Evolutionary conservation across 2,888 invertebrate genomes (phyloP), one percentile per base, ranked within the genome.

Genomic region (Cacoxenus indagator): DNA sequence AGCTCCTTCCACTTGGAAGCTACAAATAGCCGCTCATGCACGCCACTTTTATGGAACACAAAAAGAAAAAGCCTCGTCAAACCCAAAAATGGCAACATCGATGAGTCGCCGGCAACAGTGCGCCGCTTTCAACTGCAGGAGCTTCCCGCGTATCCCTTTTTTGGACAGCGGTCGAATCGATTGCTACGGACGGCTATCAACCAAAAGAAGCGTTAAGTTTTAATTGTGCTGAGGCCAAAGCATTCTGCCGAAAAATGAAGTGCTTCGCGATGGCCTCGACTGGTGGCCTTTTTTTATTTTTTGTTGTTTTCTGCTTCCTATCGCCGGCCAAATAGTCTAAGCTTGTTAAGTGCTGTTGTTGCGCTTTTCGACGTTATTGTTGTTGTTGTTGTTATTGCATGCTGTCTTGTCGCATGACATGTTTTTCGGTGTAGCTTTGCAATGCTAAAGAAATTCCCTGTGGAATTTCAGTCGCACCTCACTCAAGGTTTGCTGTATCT

Each of bases 371-470:
- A 0, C 31, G 19, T 14, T 37, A 17, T 11, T 31, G 59, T 55
- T 26, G 59, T 24, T 26, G 27, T 22, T 14, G 24, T 19, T 22
- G 51, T 37, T 70, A 80, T 75, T 81, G 79, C 83, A 83, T 77
- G 77, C 82, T 82, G 78, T 82, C 82, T 82, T 80, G 80, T 81
- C 82, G 76, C 82, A 81, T 74, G 77, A 73, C 73, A 75, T 76
- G 64, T 31, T 70, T 59, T 29, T 74, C 65, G 4, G 75, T 81
- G 78, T 77, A 70, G 74, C 68, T 71, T 72, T 70, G 64, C 2
- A 2, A 43, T 3, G 37, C 37, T n/a, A 6, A 24, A 81, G 51
- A 76, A 74, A 82, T 81, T 71, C 61, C 74, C 66, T 68, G 73
- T 62, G 80, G 81, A 78, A 82, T 80, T 76, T 64, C 43, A 48